Base-by-base conservation (phyloP, 2,888 invertebrate species). In the Abrostola tripartita region DNA sequence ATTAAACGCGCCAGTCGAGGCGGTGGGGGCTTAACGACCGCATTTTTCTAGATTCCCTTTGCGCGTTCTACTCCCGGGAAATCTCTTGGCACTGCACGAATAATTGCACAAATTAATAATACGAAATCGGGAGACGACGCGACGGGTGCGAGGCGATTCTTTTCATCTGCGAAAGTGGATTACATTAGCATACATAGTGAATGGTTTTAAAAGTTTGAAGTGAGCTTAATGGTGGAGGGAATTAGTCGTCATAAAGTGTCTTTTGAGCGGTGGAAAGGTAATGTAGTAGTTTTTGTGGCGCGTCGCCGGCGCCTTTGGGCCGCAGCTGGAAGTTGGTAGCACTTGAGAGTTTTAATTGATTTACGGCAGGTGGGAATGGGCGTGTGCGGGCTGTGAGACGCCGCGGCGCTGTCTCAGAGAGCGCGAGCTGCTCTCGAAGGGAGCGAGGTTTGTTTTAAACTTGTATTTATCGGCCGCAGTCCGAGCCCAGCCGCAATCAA, bases 91-190 rank as follows among this genome's bases (percentile, higher is more conserved):
- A 86, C 82, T 83, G 88, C 83, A 85, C 85, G 87, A 92, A 88
- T 92, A 91, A 92, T 92, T 89, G 89, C 86, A 82, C 81, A 85
- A 90, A 92, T 92, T 92, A 91, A 92, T 91, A 90, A 90, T 85
- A 84, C 85, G 79, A 86, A 88, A 90, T 91, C 86, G 85, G 84
- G 82, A 84, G 86, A 86, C 79, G 74, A 78, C 71, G 76, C 67
- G 76, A 76, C 81, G 70, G 75, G 76, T 78, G 76, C 58, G 71
- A 74, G 69, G 68, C 65, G 79, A 79, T 84, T 85, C 82, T 85
- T 86, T 85, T 84, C 84, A 83, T 86, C 81, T 80, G 73, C 83
- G 61, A 82, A 83, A 86, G 78, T 86, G 85, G 80, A 87, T 84
- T 84, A 81, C 83, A 85, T 87, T 86, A 83, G 85, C 89, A 85